These are phyloP conservation scores for Reinhardtius hippoglossoides DNA, from an alignment of 2,113 vertebrate species.

Conservation along the genomic window DNA sequence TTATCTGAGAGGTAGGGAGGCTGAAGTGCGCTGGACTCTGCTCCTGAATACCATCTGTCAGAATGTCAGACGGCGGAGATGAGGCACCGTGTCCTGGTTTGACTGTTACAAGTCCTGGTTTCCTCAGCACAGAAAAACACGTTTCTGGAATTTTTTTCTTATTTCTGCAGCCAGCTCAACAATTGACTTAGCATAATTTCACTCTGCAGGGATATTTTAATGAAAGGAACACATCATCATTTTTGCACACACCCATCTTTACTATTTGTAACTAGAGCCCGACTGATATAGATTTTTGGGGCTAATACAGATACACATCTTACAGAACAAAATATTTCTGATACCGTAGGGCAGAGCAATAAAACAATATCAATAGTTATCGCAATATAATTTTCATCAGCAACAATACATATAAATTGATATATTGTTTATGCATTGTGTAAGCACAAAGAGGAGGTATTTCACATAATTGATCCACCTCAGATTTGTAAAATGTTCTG, in stretches of 20 bases:
- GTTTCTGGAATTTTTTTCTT: not conserved
- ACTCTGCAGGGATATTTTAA: not conserved
- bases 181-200: not conserved
- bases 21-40: constrained; percentile 60
- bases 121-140: not conserved
- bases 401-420: not conserved
- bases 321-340: too few species aligned
- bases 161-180: not conserved
- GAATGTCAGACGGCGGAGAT: constrained; percentile 24
- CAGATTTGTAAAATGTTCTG: too few species aligned
- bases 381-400: not conserved
- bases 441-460: not conserved
- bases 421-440: too few species aligned
- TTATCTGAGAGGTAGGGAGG: constrained; percentile 55
- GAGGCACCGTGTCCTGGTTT: constrained; percentile 12
- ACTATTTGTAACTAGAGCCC: too few species aligned
- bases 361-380: too few species aligned
- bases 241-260: not conserved
- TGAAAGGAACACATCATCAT: not conserved
- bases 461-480: too few species aligned
- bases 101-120: not conserved
- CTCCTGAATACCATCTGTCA: constrained; percentile 59
- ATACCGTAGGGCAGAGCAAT: too few species aligned
- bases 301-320: too few species aligned
- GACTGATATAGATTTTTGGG: too few species aligned